Conservation (phyloP, 2,797 vertebrate species). For the Enteromius afrohamiltoni region DNA sequence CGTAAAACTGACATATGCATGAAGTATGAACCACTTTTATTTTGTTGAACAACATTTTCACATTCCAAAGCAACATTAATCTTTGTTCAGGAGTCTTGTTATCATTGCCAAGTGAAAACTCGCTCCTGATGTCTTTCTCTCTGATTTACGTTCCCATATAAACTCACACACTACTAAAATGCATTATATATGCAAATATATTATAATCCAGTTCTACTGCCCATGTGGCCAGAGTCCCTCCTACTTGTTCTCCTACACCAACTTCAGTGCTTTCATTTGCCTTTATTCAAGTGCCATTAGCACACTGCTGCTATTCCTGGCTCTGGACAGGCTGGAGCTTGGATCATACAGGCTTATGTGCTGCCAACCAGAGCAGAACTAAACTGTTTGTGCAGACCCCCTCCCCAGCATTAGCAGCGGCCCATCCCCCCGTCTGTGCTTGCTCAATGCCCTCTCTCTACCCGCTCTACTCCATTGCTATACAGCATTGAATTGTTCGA, state of each 20-base stretch:
- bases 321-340: slow-evolving; percentile 37
- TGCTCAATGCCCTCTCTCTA: slow-evolving; percentile 18
- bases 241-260: slow-evolving; percentile 12
- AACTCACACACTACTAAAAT: background rate
- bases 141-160: background rate
- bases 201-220: slow-evolving; percentile 17
- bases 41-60: background rate
- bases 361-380: slow-evolving; percentile 73
- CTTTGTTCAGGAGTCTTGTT: background rate
- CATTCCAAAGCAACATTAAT: background rate
- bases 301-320: slow-evolving; percentile 52
- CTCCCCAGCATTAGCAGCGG: slow-evolving; percentile 14
- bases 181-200: background rate
- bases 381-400: slow-evolving; percentile 62
- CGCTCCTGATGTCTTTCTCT: background rate
- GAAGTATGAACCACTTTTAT: background rate
- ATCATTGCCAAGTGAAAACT: background rate
- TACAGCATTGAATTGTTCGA: background rate
- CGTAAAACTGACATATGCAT: background rate
- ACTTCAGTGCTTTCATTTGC: slow-evolving; percentile 28
- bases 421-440: slow-evolving; percentile 43
- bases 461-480: slow-evolving; percentile 3
- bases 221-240: slow-evolving; percentile 11
- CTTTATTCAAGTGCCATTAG: slow-evolving; percentile 51
- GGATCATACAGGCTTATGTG: slow-evolving; percentile 54